Base-by-base conservation (phyloP, 2,113 vertebrate species). In the Sinocyclocheilus anophthalmus region DNA sequence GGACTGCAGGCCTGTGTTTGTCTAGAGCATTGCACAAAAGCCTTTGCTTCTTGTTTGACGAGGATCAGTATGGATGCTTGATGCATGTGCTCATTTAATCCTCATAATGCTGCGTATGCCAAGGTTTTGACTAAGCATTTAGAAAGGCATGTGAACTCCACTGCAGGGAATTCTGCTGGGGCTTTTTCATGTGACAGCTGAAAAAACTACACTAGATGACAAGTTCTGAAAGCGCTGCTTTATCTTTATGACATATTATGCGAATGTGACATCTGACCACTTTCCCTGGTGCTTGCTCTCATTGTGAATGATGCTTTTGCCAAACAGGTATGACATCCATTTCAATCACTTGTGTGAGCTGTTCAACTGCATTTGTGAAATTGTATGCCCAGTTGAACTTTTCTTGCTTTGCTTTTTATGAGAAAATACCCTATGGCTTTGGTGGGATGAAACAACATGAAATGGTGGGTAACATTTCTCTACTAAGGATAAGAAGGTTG, bases 401-500 rank as follows among this genome's bases (percentile, higher is more conserved):
- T n/a, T 30, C 73, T 50, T 83, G 24, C 20, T 22, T 37, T 26
- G 63, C 57, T 69, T 69, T 69, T 55, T 70, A 20, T 69, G 11
- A 55, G 26, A 73, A 82, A 78, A 84, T 45, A 16, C 22, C 22
- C 12, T 14, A 78, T 78, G 76, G 26, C 26, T 26, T 63, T 73
- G 37, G 10, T 73, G 37, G 20, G 70, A 59, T 42, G 42, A 45
- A 79, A 84, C 45, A 5, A 53, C 39, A 45, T 33, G 13, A 3
- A 70, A 75, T 82, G 83, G 78, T 87, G 30, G 59, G 88, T 89
- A 84, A 78, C 83, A 81, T 84, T 81, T 87, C 84, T 87, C 85
- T 83, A 45, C 84, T 70, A 63, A 69, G 88, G 76, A 80, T 84
- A 76, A 55, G 69, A 75, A 48, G 87, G 24, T 84, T 69, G 50